Evolutionary conservation across 1,140 invertebrate species (phyloP), one percentile per base, ranked within the genome.

Genomic region (Hermetia illucens): DNA sequence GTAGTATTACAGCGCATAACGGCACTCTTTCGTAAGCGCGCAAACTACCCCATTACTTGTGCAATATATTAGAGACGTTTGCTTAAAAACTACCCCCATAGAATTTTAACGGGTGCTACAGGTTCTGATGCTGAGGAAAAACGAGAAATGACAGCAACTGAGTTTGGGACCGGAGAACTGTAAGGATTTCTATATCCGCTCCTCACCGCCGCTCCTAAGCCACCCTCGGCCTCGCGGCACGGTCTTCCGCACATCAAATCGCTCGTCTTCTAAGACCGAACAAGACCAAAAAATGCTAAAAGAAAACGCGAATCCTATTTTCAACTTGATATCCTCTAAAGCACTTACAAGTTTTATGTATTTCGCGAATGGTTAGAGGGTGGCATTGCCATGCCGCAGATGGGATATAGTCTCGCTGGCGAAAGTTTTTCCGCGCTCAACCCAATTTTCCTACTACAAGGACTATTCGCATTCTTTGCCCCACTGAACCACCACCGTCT

Each of bases 291-390:
- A 27, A 27, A 27, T 27, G 13, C 24, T 13, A 13, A n/a, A 27
- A 27, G 24, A 27, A 27, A 27, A 13, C 24, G 24, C 24, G 24
- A 27, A 27, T 27, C 24, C 24, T 27, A 27, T 27, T 27, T 27
- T 27, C 24, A 27, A 27, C 24, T 27, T 27, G 24, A 27, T 27
- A 27, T 27, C 24, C 24, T 27, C 24, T 27, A 27, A 27, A 27
- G 24, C 24, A 27, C 24, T 27, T 27, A 27, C 24, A 27, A 27
- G 24, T 27, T 27, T 27, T 27, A 27, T 27, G 24, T 27, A 27
- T 27, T 27, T 27, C 24, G 24, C 24, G 24, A n/a, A n/a, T n/a
- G n/a, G n/a, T n/a, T n/a, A n/a, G n/a, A n/a, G n/a, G n/a, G n/a
- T n/a, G 24, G 24, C 24, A 13, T 27, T 13, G 24, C 24, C n/a